Evolutionary conservation across 2,113 vertebrate genomes (phyloP), one percentile per base, ranked within the genome.

Genomic region (Prunella himalayana): DNA sequence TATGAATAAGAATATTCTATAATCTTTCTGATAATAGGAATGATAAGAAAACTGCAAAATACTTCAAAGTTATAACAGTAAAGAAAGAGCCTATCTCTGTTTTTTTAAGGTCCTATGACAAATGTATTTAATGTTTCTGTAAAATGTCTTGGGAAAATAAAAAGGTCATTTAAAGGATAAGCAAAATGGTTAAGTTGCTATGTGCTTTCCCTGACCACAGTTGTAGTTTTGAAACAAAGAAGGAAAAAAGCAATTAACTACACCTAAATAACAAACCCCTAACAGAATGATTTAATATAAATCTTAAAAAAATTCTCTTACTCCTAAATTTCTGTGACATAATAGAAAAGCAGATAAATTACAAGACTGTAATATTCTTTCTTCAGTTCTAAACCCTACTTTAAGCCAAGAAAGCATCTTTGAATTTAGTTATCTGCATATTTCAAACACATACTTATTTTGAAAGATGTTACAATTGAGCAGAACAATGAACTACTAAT

Each of bases 401-500:
- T 72, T 73, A 68, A 72, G 39, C 68, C 61, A 92, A 81, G 25
- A 70, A 96, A 93, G 83, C 64, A 51, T 79, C 53, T 91, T 72
- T 84, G 80, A 96, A 71, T 92, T 85, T 60, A 41, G 35, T 47
- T 88, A 90, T 96, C 94, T 97, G 56, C 72, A 70, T 95, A 94
- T 93, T 97, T 92, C 83, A 94, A 91, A 83, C 78, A 85, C 72
- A 83, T 35, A 50, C 49, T 95, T 90, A 92, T 88, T 94, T 91
- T 78, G 80, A 96, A 96, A 91, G 76, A 94, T 73, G 54, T 73
- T 90, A 86, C 65, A 86, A 91, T 65, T 66, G 72, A 93, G 33
- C 21, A 95, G 75, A 95, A 97, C 75, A 96, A 96, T 92, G 81
- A 91, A 63, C 39, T 87, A 42, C 64, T 90, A 95, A 96, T 97